phyloP scores from a whole-genome alignment of 30 jellyfish, hydroid and myxozoan species.

The Sanderia malayensis region DNA sequence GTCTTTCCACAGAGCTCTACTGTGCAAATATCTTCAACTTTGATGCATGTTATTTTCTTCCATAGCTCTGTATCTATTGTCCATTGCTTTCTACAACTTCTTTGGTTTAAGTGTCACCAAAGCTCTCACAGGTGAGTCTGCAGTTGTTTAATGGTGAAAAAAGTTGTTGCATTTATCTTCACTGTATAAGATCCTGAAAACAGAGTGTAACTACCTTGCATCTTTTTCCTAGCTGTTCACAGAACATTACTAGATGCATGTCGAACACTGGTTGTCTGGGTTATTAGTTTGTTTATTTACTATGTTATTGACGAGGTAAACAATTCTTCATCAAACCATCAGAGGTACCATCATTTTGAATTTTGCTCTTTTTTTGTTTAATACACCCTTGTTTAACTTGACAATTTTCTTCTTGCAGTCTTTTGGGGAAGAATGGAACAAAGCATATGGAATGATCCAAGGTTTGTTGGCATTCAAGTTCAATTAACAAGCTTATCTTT shows the following conservation, averaged over 20 bases:
- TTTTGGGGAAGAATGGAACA: constrained; percentile 78
- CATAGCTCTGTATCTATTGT: constrained; percentile 62
- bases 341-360: no score
- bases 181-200: background rate
- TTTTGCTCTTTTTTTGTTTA: no score
- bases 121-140: constrained; percentile 84
- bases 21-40: no score
- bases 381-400: no score
- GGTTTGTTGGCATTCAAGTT: constrained; percentile 21
- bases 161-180: background rate
- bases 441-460: constrained; percentile 63
- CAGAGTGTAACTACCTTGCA: background rate
- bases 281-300: constrained; percentile 61
- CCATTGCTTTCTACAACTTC: constrained; percentile 82
- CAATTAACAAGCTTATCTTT: no score
- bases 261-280: constrained; percentile 88
- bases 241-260: constrained; percentile 90
- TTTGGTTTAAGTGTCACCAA: constrained; percentile 84
- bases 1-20: no score
- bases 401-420: constrained; percentile 20
- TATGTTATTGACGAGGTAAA: constrained; percentile 79
- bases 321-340: no score
- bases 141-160: no score
- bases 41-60: background rate
- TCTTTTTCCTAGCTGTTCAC: constrained; percentile 72